phyloP scores from a whole-genome alignment of 2,113 vertebrate genomes.

The Spheniscus mendiculus region DNA sequence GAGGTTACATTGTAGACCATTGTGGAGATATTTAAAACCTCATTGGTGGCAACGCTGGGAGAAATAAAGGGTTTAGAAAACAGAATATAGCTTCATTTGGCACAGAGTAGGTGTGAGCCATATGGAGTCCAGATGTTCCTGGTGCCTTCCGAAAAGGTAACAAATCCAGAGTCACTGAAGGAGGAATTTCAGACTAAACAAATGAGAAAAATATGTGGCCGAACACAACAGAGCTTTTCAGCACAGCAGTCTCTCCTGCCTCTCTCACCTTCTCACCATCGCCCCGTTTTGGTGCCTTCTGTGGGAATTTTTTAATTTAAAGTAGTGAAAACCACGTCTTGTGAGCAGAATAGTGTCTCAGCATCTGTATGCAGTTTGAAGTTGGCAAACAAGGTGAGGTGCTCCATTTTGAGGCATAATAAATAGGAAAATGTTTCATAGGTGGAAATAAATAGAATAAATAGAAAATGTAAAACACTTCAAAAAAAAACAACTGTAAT shows the following conservation, averaged over 20 bases:
- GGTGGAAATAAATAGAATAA: not conserved
- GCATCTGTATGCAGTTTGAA: not conserved
- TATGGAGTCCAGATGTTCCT: constrained; percentile 74
- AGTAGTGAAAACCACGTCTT: not conserved
- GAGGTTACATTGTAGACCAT: not conserved
- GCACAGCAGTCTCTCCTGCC: not conserved
- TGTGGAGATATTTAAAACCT: constrained; percentile 24
- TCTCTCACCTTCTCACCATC: not conserved
- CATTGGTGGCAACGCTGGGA: not conserved
- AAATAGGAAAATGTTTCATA: not conserved
- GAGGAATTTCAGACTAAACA: constrained; percentile 76
- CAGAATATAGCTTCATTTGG: constrained; percentile 10
- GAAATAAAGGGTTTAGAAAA: constrained; percentile 28
- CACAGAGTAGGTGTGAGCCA: not conserved
- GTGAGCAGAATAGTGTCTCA: not conserved
- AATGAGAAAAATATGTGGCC: constrained; percentile 48
- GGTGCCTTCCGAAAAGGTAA: constrained; percentile 41
- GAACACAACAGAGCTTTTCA: constrained; percentile 55
- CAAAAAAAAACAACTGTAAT: accelerated
- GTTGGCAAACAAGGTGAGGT: not conserved
- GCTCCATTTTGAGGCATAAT: not conserved
- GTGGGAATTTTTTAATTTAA: constrained; percentile 24
- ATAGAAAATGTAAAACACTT: not conserved
- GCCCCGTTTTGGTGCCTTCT: accelerated
- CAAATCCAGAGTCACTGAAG: constrained; percentile 35